Conservation (phyloP, 2,113 vertebrate species). For the Zapus hudsonius region DNA sequence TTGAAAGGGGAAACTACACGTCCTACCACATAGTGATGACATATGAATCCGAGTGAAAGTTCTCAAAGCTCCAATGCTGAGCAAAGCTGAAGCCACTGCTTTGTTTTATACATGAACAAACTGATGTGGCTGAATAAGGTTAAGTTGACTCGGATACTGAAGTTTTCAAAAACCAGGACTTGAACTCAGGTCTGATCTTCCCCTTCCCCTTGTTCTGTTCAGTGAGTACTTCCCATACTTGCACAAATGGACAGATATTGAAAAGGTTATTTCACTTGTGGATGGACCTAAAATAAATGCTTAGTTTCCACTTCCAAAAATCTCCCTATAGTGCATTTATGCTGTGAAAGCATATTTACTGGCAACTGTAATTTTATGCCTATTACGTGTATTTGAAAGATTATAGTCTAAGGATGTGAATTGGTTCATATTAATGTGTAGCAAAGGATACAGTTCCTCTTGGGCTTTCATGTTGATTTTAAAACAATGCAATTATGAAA, state of each 20-base stretch:
- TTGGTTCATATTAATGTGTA: slow-evolving; percentile 82
- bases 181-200: not conserved
- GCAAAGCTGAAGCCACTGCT: not conserved
- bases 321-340: not conserved
- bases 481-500: slow-evolving; percentile 83
- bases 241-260: not conserved
- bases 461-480: slow-evolving; percentile 81
- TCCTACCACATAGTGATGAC: not conserved
- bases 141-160: not conserved
- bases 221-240: not conserved
- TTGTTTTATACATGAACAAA: not conserved
- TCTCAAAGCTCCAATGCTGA: not conserved
- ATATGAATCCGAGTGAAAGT: not conserved
- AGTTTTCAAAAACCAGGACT: not conserved
- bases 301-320: slow-evolving; percentile 19
- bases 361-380: slow-evolving; percentile 37
- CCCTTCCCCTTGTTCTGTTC: not conserved
- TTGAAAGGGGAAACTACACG: not conserved
- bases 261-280: not conserved
- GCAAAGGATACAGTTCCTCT: slow-evolving; percentile 83
- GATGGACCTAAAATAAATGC: not conserved
- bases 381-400: slow-evolving; percentile 16
- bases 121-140: not conserved
- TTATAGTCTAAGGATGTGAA: slow-evolving; percentile 83
- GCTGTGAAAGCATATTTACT: slow-evolving; percentile 51